Evolutionary conservation across 2,113 vertebrate genomes (phyloP).

Genomic region (Silurus asotus): DNA sequence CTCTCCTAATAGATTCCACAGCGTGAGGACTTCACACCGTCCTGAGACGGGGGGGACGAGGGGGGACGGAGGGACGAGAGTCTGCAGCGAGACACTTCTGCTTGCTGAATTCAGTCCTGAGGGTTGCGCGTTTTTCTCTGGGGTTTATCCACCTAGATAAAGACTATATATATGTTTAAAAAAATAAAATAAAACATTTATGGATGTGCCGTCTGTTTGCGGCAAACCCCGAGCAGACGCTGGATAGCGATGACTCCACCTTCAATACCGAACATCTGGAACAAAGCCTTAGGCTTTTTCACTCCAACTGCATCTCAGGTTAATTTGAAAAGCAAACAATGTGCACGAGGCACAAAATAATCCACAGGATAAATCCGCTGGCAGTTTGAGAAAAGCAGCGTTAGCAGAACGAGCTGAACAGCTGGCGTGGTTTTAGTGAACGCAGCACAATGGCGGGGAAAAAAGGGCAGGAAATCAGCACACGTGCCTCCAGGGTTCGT

Average conservation of each 20-base stretch:
- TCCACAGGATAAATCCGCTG: neutral
- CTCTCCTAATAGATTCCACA: neutral
- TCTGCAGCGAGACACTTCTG: neutral
- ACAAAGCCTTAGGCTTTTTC: neutral
- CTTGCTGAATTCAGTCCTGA: neutral
- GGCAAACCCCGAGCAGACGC: conserved; percentile 21
- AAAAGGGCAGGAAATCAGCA: conserved; percentile 54
- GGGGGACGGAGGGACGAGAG: neutral
- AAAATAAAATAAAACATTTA: neutral
- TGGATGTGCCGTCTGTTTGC: neutral
- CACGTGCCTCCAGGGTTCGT: conserved; percentile 3
- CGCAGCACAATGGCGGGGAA: conserved; percentile 54
- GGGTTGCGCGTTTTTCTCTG: neutral
- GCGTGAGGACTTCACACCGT: neutral
- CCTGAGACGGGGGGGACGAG: neutral
- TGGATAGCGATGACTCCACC: conserved; percentile 27
- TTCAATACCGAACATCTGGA: conserved; percentile 37
- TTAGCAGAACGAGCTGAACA: conserved; percentile 39
- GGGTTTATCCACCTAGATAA: neutral
- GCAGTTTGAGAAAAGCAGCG: conserved; percentile 32
- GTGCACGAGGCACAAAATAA: neutral
- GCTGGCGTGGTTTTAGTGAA: conserved; percentile 46
- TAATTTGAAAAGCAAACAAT: conserved; percentile 37
- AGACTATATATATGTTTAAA: neutral
- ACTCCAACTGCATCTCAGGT: conserved; percentile 26